These are phyloP conservation scores for Sylvilagus bachmani DNA, from an alignment of 2,113 vertebrate genomes.

Conservation along the genomic window DNA sequence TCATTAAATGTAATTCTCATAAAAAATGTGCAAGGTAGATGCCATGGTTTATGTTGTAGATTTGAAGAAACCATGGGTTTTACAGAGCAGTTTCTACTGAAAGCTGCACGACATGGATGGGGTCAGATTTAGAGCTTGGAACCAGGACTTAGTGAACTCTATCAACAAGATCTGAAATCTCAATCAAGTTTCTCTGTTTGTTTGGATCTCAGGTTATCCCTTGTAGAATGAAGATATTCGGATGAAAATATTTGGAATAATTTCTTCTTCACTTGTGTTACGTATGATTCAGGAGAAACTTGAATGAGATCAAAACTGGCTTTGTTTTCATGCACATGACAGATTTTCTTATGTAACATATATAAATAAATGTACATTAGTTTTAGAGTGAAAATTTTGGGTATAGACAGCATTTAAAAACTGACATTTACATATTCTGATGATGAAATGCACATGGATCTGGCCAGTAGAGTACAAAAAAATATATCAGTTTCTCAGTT, in stretches of 20 bases:
- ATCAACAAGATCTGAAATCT: no score
- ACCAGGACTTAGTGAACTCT: not conserved
- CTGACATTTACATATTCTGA: not conserved
- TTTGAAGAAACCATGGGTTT: no score
- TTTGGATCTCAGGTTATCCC: no score
- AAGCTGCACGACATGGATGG: not conserved
- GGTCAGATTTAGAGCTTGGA: not conserved
- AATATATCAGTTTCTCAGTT: not conserved
- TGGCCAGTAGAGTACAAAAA: not conserved
- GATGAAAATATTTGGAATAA: no score
- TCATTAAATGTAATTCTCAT: slow-evolving; percentile 6
- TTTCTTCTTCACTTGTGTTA: not conserved
- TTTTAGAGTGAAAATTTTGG: slow-evolving; percentile 11
- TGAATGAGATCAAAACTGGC: not conserved
- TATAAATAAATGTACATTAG: not conserved
- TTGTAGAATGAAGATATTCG: no score
- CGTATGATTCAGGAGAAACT: not conserved
- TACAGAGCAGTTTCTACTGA: not conserved
- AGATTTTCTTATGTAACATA: not conserved
- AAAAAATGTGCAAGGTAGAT: not conserved
- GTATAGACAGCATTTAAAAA: not conserved
- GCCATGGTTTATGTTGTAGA: no score
- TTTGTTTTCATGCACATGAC: not conserved
- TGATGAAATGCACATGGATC: not conserved
- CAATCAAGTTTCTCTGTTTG: no score